Evolutionary conservation across 1,140 invertebrate genomes (phyloP).

Genomic region (Rhyacophila brunnea): DNA sequence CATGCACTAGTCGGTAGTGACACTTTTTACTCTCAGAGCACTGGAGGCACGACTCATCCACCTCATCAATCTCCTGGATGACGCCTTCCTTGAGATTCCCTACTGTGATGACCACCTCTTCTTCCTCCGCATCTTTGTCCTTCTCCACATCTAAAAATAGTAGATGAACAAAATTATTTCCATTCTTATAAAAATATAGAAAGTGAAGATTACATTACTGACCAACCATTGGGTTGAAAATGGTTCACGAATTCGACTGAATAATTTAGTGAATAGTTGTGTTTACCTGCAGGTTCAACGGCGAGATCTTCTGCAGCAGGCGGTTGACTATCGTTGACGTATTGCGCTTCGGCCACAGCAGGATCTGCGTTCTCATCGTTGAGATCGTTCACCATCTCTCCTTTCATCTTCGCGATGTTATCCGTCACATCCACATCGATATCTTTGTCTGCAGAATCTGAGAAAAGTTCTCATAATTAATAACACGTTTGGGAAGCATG

Average conservation of each 20-base stretch:
- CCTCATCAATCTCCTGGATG: conserved; percentile 35
- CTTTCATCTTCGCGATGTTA: neutral
- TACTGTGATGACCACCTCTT: conserved; percentile 30
- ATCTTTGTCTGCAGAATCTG: conserved; percentile 8
- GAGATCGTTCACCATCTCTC: conserved; percentile 10
- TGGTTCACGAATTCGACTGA: too few species aligned
- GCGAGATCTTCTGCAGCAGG: too few species aligned
- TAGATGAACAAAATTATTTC: too few species aligned
- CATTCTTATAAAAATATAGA: too few species aligned
- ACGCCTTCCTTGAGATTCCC: conserved; percentile 43
- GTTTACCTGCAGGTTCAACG: too few species aligned
- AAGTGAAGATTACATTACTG: neutral
- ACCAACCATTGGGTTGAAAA: too few species aligned
- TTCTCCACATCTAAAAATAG: conserved; percentile 43
- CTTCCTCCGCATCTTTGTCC: conserved; percentile 39
- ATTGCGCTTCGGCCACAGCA: neutral
- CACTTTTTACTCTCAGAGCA: conserved; percentile 41
- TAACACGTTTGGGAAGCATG: too few species aligned
- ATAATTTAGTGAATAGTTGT: too few species aligned
- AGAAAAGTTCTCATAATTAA: neutral
- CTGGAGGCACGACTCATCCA: conserved; percentile 38
- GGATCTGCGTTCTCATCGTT: conserved; percentile 8
- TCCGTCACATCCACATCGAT: neutral
- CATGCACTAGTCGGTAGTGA: conserved; percentile 38
- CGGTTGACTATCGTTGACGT: neutral